phyloP scores from a whole-genome alignment of 2,888 invertebrate genomes.

The Drosophila picticornis region DNA sequence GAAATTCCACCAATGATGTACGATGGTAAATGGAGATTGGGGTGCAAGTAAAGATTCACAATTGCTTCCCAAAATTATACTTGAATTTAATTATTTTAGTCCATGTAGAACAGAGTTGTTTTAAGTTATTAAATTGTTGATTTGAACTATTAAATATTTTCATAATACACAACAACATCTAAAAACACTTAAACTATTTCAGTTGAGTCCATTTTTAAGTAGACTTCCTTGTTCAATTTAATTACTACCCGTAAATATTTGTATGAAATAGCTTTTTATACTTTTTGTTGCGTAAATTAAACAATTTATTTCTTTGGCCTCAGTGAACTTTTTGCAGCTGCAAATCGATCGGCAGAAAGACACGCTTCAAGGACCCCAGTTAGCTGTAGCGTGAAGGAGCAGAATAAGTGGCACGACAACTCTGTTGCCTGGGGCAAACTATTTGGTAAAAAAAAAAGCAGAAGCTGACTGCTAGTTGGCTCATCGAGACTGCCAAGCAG shows the following conservation, averaged over 20 bases:
- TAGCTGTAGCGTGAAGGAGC: constrained; percentile 18
- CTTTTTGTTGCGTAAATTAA: background rate
- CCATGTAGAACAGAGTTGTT: background rate
- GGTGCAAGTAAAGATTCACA: background rate
- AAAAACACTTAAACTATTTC: background rate
- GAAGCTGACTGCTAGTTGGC: constrained; percentile 35
- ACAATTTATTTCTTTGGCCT: constrained; percentile 9
- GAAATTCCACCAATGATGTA: too few relatives aligned
- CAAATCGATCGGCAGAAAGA: constrained; percentile 53
- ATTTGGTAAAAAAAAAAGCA: constrained; percentile 13
- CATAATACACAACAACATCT: background rate
- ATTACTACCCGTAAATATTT: background rate
- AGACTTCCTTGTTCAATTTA: background rate
- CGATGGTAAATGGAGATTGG: too few relatives aligned
- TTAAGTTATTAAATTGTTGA: background rate
- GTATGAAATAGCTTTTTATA: too few relatives aligned
- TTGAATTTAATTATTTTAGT: background rate
- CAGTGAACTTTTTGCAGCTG: constrained; percentile 55
- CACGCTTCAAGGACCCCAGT: constrained; percentile 17
- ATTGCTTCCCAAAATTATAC: background rate
- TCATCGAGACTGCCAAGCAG: constrained; percentile 34
- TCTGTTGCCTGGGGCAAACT: constrained; percentile 40
- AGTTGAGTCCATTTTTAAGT: background rate
- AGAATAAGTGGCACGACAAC: constrained; percentile 20
- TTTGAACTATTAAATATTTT: background rate